Evolutionary conservation across 2,797 vertebrate species (phyloP).

Genomic region (Cheirogaleus major): DNA sequence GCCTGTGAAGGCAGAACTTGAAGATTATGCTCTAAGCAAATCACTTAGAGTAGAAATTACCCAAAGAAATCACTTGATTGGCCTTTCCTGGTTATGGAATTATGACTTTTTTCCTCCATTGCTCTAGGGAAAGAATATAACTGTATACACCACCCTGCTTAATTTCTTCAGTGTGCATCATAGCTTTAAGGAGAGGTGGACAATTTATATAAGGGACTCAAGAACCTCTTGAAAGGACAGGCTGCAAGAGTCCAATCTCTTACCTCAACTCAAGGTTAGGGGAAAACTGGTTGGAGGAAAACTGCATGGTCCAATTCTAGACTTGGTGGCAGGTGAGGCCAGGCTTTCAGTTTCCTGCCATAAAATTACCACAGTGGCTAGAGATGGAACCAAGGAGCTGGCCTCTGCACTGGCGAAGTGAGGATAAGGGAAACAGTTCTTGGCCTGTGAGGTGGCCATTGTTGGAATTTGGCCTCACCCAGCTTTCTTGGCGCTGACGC

Average conservation of each 20-base stretch:
- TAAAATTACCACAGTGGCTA: neutral
- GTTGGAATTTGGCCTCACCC: neutral
- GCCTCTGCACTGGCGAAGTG: neutral
- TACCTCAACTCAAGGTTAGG: neutral
- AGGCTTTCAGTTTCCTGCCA: neutral
- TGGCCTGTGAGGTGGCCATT: neutral
- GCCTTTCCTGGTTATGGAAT: neutral
- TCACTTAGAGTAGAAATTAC: neutral
- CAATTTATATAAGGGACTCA: neutral
- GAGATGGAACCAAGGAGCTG: neutral
- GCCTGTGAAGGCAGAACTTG: neutral
- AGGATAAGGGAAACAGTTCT: neutral
- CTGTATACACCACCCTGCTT: neutral
- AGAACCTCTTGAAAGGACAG: neutral
- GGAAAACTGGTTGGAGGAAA: neutral
- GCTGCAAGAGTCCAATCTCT: neutral
- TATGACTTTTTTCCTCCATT: neutral
- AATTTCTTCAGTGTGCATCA: neutral
- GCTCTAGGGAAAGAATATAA: neutral
- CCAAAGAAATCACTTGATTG: neutral
- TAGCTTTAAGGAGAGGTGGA: neutral
- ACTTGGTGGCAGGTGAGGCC: neutral
- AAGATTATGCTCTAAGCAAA: neutral
- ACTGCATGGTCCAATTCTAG: neutral
- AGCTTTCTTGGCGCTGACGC: neutral